Evolutionary conservation across 2,888 invertebrate species (phyloP).

Genomic region (Oxycera nigricornis): DNA sequence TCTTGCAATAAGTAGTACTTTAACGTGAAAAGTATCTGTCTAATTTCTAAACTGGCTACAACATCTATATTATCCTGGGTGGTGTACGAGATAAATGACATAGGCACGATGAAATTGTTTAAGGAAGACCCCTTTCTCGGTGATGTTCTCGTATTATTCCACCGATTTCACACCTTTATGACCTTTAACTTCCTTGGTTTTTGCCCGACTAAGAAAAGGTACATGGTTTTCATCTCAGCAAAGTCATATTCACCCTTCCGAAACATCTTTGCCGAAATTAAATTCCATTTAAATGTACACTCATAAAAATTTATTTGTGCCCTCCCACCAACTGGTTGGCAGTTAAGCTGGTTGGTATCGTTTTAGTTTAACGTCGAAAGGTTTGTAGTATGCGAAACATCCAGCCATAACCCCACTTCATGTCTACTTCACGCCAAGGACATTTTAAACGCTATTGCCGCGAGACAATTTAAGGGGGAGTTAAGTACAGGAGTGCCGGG

Average conservation of each 20-base stretch:
- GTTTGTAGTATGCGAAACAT: background rate
- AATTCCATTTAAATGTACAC: constrained; percentile 27
- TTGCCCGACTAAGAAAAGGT: background rate
- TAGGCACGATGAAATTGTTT: background rate
- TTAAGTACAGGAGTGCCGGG: background rate
- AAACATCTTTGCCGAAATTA: constrained; percentile 11
- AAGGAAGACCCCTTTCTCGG: background rate
- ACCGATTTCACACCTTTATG: background rate
- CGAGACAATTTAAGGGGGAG: background rate
- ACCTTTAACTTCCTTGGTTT: constrained; percentile 3
- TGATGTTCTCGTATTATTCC: background rate
- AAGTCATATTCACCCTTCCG: constrained; percentile 14
- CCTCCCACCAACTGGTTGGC: background rate
- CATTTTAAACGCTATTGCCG: background rate
- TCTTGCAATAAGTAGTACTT: background rate
- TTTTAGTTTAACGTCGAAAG: background rate
- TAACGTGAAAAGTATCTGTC: background rate
- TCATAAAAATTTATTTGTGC: constrained; percentile 20
- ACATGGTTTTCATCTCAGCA: constrained; percentile 8
- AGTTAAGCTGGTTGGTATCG: background rate
- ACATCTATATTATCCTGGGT: background rate
- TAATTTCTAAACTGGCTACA: constrained; percentile 3
- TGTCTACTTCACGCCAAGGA: background rate
- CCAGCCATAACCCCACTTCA: background rate
- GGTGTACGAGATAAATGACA: background rate